Percentiles rank a stretch among this genome's conserved stretches.
Evolutionary conservation across 2,888 invertebrate genomes (phyloP).

Genomic region (Auanema freiburgensis): DNA sequence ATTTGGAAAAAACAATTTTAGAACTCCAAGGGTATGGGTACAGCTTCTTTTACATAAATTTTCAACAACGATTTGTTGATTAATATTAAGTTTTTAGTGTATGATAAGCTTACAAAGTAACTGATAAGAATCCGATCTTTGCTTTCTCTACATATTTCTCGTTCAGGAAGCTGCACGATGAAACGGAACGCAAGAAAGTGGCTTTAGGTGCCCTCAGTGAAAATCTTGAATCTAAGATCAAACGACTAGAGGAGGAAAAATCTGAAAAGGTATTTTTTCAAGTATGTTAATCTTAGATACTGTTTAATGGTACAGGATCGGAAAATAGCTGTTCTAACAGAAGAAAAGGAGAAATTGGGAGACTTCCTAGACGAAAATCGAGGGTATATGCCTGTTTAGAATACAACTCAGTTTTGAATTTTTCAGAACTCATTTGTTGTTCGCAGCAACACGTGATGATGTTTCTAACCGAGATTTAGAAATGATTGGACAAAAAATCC

Average conservation of each 20-base stretch:
- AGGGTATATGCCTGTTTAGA: conserved; percentile 1
- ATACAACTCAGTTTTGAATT: neutral
- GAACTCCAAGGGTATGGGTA: conserved; percentile 42
- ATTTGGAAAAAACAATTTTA: conserved; percentile 50
- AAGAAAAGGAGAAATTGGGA: conserved; percentile 21
- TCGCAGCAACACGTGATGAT: conserved; percentile 27
- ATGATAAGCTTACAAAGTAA: neutral
- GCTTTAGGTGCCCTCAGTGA: conserved; percentile 33
- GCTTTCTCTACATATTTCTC: too few relatives aligned
- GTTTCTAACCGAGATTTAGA: conserved; percentile 29
- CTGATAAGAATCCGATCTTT: neutral
- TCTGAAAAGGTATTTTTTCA: conserved; percentile 16
- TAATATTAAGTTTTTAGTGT: neutral
- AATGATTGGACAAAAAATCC: conserved; percentile 55
- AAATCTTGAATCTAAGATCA: conserved; percentile 33
- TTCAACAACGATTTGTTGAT: neutral
- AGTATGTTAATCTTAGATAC: neutral
- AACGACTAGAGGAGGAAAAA: conserved; percentile 36
- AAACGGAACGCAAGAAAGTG: conserved; percentile 32
- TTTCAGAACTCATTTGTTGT: neutral
- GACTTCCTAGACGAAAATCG: conserved; percentile 18
- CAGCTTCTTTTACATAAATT: conserved; percentile 3
- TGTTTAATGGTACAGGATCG: conserved; percentile 16
- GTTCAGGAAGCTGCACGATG: conserved; percentile 35
- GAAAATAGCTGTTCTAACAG: conserved; percentile 28